Base-by-base conservation (phyloP, 2,113 vertebrate genomes). In the Phylloscopus trochiloides region DNA sequence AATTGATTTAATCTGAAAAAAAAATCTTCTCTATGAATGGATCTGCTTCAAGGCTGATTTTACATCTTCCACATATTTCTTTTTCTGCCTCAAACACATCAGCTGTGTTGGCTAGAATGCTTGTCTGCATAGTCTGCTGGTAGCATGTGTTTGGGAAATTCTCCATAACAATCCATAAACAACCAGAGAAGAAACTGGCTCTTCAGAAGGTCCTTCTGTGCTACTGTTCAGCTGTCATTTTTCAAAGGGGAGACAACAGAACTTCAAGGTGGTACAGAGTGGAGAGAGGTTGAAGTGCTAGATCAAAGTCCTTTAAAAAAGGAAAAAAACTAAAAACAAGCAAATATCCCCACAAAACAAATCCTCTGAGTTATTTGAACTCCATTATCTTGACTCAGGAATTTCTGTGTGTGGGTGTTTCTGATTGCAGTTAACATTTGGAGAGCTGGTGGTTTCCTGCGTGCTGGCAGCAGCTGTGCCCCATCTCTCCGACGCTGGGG, bases 211-310 rank as follows among this genome's bases (percentile, higher is more conserved):
- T 88, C 16, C 42, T 86, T 90, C 71, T 66, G 22, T 50, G 40
- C 7, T 34, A 8, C 12, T 79, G 10, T 50, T 76, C 42, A 73
- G 51, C 16, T 70, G 55, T 42, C 51, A 7, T n/a, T 71, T 57
- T 17, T 12, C n/a, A 62, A 80, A 19, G 45, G 2, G 8, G 17
- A 19, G 10, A 43, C 0, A 3, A 8, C 11, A 51, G 38, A 3
- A 17, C 24, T 89, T 77, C 14, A 36, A 55, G 65, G 26, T 74
- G 42, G 14, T 36, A 42, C 6, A 17, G 19, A 86, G 45, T 7
- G 15, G 31, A 70, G 14, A 73, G 31, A 71, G 2, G 8, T 3
- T 62, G 68, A 89, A 18, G 16, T 47, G 42, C 10, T 84, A 65
- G 42, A 43, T 51, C 14, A 32, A 74, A 85, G 43, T 47, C 4